Percentiles rank a stretch among this genome's conserved stretches.
These are phyloP conservation scores for Lycodopsis pacificus DNA, from an alignment of 2,797 vertebrate genomes.

Conservation along the genomic window DNA sequence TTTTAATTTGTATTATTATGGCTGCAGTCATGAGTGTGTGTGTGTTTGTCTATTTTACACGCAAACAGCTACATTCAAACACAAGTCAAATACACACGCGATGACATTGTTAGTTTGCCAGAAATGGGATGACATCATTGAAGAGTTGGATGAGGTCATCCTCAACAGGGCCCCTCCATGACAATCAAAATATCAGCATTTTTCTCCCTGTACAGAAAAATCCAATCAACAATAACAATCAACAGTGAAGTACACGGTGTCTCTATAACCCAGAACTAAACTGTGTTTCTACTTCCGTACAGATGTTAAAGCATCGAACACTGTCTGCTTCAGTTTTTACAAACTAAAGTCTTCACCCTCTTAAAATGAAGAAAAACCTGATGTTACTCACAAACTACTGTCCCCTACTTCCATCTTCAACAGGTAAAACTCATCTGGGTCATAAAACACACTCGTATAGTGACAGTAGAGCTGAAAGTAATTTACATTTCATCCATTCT, in stretches of 20 bases:
- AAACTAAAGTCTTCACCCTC: no score
- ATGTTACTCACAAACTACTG: no score
- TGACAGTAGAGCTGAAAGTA: no score
- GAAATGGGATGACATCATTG: constrained; percentile 14
- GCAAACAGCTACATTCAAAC: constrained; percentile 51
- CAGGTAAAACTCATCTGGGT: no score
- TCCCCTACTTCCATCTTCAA: no score
- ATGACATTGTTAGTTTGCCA: constrained; percentile 12
- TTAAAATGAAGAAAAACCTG: no score
- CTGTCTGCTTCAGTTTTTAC: no score
- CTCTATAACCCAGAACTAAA: no score
- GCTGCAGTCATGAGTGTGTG: constrained; percentile 1
- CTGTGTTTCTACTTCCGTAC: no score
- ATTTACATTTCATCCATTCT: no score
- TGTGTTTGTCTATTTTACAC: constrained; percentile 24
- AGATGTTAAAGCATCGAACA: not conserved
- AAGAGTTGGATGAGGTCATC: not conserved
- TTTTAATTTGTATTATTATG: not conserved
- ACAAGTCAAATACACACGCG: constrained; percentile 17
- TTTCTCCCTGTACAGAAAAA: constrained; percentile 57
- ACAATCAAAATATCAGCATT: constrained; percentile 73
- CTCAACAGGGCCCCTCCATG: constrained; percentile 70
- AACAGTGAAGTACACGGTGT: not conserved
- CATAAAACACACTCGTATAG: no score
- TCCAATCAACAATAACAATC: not conserved